Conservation (phyloP, 2,797 vertebrate species). For the Phoxinus dragarum region DNA sequence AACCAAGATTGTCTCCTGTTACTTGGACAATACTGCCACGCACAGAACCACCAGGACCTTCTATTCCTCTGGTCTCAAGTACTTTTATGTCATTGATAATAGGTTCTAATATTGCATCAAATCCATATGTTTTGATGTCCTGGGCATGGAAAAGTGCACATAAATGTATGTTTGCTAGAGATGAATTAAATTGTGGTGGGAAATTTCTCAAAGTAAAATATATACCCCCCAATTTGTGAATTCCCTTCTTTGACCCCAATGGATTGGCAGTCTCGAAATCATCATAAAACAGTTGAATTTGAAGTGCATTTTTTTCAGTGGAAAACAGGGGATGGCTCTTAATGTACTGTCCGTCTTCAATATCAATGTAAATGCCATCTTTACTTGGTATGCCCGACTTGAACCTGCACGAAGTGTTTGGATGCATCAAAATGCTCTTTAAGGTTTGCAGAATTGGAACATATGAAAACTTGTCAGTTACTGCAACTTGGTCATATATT, state of each 20-base stretch:
- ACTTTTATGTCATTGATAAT: not conserved
- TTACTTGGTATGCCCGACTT: not conserved
- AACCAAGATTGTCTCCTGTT: constrained; percentile 35
- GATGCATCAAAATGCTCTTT: constrained; percentile 10
- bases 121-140: constrained; percentile 2
- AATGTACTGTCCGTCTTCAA: not conserved
- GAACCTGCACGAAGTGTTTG: not conserved
- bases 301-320: not conserved
- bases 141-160: not conserved
- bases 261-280: not conserved
- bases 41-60: not conserved
- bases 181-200: not conserved
- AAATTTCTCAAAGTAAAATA: constrained; percentile 21
- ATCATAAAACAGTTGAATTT: not conserved
- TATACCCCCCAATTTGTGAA: not conserved
- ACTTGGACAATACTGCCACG: constrained; percentile 12
- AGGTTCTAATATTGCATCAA: not conserved
- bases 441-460: not conserved
- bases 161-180: not conserved
- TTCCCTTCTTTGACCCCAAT: not conserved
- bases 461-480: not conserved
- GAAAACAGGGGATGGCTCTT: not conserved
- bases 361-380: not conserved
- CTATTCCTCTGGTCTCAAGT: not conserved
- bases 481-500: not conserved